A percentile compares a stretch with the other conserved stretches of the same genome.
Conservation (phyloP, 1,140 invertebrate genomes). For the Drosophila truncata region DNA sequence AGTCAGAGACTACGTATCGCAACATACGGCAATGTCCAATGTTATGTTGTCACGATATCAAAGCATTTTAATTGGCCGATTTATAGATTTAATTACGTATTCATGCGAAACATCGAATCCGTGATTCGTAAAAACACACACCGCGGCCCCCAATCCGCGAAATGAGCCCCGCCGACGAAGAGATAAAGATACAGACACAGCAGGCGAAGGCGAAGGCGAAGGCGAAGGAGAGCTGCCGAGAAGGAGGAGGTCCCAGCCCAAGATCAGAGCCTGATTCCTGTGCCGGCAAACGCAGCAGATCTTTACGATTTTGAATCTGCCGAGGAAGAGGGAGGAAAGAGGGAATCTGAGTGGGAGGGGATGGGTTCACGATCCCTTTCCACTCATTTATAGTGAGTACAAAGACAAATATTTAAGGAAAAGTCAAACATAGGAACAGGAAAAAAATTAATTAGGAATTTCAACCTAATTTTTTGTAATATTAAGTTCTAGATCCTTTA, state of each 20-base stretch:
- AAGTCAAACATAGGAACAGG: not conserved
- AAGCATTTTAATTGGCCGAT: conserved; percentile 86
- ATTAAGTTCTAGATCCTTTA: not conserved
- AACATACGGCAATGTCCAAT: conserved; percentile 76
- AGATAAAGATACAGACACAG: conserved; percentile 40
- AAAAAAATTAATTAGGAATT: not conserved
- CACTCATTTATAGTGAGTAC: conserved; percentile 9
- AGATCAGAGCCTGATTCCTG: conserved; percentile 70
- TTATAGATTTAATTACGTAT: conserved; percentile 86
- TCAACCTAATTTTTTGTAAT: not conserved
- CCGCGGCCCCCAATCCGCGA: conserved; percentile 59
- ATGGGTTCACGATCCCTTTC: conserved; percentile 30
- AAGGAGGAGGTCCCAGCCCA: conserved; percentile 20
- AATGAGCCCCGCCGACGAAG: conserved; percentile 8
- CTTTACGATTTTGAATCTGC: conserved; percentile 77
- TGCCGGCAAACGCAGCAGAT: conserved; percentile 72
- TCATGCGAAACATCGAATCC: conserved; percentile 85
- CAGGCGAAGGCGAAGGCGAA: conserved; percentile 8
- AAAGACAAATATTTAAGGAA: conserved; percentile 3
- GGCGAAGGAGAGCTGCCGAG: conserved; percentile 8
- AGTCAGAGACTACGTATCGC: conserved; percentile 33
- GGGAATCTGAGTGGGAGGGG: conserved; percentile 29
- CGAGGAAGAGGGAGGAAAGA: not conserved
- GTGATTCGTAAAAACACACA: conserved; percentile 86
- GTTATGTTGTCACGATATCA: conserved; percentile 86